Evolutionary conservation across 2,888 invertebrate species (phyloP).

Genomic region (Zele albiditarsus): DNA sequence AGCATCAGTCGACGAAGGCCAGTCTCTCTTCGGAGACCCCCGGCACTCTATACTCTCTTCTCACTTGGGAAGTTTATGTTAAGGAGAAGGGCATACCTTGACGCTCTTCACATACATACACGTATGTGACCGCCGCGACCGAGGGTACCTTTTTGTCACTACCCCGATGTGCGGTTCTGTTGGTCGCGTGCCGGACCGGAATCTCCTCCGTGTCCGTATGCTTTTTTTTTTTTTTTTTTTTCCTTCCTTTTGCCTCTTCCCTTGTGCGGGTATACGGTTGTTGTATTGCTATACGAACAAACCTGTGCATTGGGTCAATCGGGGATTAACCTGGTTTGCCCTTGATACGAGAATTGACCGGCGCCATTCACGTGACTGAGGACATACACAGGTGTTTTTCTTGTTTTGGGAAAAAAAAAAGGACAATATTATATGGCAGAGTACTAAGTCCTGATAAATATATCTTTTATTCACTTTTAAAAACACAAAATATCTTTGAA

Average conservation of each 20-base stretch:
- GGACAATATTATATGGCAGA: neutral
- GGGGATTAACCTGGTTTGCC: slow-evolving; percentile 69
- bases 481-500: too few relatives aligned
- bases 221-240: slow-evolving; percentile 36
- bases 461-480: too few relatives aligned
- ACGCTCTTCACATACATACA: slow-evolving; percentile 42
- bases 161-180: slow-evolving; percentile 50
- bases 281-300: slow-evolving; percentile 45
- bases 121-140: slow-evolving; percentile 44
- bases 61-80: slow-evolving; percentile 56
- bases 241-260: slow-evolving; percentile 40
- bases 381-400: slow-evolving; percentile 30
- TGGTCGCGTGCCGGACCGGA: slow-evolving; percentile 70
- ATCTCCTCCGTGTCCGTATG: slow-evolving; percentile 54
- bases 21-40: neutral
- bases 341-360: slow-evolving; percentile 61
- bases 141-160: slow-evolving; percentile 69
- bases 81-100: slow-evolving; percentile 30
- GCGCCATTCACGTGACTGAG: slow-evolving; percentile 35
- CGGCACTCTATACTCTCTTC: slow-evolving; percentile 3
- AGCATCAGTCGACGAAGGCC: slow-evolving; percentile 37
- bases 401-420: neutral
- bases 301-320: slow-evolving; percentile 66
- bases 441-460: neutral
- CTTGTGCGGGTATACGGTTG: slow-evolving; percentile 55